phyloP scores from a whole-genome alignment of 2,888 invertebrate species.

The Amphipoea oculea region DNA sequence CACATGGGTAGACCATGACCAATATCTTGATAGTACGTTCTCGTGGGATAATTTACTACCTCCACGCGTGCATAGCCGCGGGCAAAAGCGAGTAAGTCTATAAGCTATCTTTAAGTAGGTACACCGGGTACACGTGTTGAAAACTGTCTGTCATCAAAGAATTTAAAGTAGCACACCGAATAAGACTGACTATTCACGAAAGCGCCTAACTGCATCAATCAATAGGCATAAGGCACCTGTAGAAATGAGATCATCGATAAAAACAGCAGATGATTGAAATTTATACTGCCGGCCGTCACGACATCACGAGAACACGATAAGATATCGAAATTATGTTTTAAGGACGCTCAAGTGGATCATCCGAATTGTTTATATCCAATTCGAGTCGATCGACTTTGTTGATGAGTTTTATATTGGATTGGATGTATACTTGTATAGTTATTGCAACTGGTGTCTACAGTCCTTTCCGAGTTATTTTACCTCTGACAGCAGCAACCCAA shows the following conservation, averaged over 20 bases:
- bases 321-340: slow-evolving; percentile 65
- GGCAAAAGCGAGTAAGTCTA: not conserved
- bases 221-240: slow-evolving; percentile 44
- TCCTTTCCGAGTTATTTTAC: no score
- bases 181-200: slow-evolving; percentile 19
- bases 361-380: slow-evolving; percentile 21
- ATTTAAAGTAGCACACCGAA: slow-evolving; percentile 23
- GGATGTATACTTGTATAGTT: not conserved
- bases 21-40: not conserved
- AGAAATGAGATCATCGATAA: slow-evolving; percentile 72
- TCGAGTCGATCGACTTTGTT: slow-evolving; percentile 9
- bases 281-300: slow-evolving; percentile 64
- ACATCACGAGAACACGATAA: slow-evolving; percentile 69
- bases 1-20: no score
- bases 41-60: not conserved
- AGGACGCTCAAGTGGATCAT: slow-evolving; percentile 46
- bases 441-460: not conserved
- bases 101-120: not conserved
- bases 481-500: not conserved
- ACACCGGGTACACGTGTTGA: not conserved
- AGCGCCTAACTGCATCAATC: slow-evolving; percentile 39
- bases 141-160: not conserved
- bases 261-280: slow-evolving; percentile 60
- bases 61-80: not conserved
- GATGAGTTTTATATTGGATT: not conserved